Percentiles rank a stretch among this genome's conserved stretches.
Conservation (phyloP, 2,113 vertebrate species). For the Tenrec ecaudatus region DNA sequence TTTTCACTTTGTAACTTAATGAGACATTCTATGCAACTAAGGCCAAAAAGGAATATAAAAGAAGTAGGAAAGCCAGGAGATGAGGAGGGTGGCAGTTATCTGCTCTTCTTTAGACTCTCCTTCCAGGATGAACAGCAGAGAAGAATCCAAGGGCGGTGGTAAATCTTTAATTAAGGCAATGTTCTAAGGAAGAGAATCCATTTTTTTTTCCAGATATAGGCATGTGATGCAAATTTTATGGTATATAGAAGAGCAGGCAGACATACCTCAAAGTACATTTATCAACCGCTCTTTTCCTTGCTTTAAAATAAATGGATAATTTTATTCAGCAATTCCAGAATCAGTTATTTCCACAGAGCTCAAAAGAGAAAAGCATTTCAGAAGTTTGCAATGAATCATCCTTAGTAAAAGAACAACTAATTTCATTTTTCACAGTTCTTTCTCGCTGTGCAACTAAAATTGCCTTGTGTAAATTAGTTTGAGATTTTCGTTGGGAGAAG, state of each 20-base stretch:
- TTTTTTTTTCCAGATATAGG: background rate
- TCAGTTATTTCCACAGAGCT: slow-evolving; percentile 57
- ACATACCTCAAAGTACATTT: background rate
- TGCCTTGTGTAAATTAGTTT: slow-evolving; percentile 75
- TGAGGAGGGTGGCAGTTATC: background rate
- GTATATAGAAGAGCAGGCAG: slow-evolving; percentile 17
- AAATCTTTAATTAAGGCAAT: background rate
- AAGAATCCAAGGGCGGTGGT: background rate
- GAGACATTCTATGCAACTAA: background rate
- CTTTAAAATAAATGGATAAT: slow-evolving; percentile 28
- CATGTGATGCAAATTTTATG: slow-evolving; percentile 21
- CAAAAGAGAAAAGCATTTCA: slow-evolving; percentile 57
- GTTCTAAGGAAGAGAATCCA: background rate
- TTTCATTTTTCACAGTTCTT: slow-evolving; percentile 79
- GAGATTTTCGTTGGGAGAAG: slow-evolving; percentile 75
- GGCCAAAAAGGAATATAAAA: background rate
- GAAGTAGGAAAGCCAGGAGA: rapidly evolving
- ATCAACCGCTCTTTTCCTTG: background rate
- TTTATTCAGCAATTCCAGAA: slow-evolving; percentile 20
- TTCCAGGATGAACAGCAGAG: background rate
- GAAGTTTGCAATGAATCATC: slow-evolving; percentile 60
- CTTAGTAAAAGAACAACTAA: slow-evolving; percentile 69
- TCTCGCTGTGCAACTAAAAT: slow-evolving; percentile 70
- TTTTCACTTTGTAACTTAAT: background rate
- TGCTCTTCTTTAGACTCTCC: background rate